Evolutionary conservation across 2,797 vertebrate genomes (phyloP), one percentile per base, ranked within the genome.

Genomic region (Lepus oiostolus): DNA sequence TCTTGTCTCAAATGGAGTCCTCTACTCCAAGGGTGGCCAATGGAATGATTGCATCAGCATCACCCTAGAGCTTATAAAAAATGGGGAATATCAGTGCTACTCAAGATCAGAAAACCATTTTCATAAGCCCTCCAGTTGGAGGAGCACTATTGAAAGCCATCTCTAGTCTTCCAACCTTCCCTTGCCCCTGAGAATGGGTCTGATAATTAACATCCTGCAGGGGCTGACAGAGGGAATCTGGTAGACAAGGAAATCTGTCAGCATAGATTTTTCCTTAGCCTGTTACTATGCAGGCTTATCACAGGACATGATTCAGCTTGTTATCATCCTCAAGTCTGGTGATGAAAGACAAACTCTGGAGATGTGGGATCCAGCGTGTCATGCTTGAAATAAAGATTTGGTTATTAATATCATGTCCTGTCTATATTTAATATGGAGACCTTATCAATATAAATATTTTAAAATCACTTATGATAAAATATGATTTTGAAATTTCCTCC

Each of bases 401-500:
- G 5, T 81, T 19, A 42, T 90, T 79, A 88, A 63, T 74, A 94
- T 38, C 62, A 90, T 94, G 17, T 85, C 13, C 12, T 84, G 38
- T 67, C 12, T 95, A 6, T 76, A 68, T 67, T 76, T 93, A 86
- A 88, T 81, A 52, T 22, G 60, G 19, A 81, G 28, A 58, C 21
- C 75, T 83, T 88, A 42, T 72, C 32, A 86, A 88, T 76, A 32
- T 85, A 76, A 84, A 71, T 86, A 75, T 42, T 21, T 58, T 82
- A 32, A 91, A 77, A 90, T 81, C 17, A 52, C 71, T 79, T 71
- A 67, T 96, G 17, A 30, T 88, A 95, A 93, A 96, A 80, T 92
- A 19, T 83, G 54, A 84, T 85, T 95, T 87, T 84, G 6, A 3
- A 85, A 84, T 95, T 83, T 91, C 24, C 62, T 74, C 11, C 67